These are phyloP conservation scores for Mycetomoellerius zeteki DNA, from an alignment of 1,140 invertebrate genomes.

Conservation along the genomic window DNA sequence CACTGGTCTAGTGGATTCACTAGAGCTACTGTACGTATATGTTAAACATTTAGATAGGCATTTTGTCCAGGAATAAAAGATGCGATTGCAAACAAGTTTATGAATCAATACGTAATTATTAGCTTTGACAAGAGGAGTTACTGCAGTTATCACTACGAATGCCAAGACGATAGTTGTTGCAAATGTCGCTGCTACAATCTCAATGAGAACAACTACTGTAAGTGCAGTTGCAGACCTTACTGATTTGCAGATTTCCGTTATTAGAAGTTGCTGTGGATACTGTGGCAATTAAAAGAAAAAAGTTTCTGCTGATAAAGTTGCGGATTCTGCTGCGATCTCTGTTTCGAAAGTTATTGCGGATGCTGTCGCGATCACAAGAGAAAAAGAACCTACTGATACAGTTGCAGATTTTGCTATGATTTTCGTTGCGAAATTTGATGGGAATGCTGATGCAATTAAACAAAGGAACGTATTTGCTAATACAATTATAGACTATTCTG, in stretches of 20 bases:
- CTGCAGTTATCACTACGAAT: neutral
- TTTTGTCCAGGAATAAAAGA: neutral
- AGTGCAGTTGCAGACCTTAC: neutral
- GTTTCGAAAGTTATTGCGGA: neutral
- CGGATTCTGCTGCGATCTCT: neutral
- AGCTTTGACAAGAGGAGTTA: neutral
- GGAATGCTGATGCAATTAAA: neutral
- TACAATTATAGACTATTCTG: no score
- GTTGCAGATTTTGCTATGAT: neutral
- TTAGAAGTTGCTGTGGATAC: neutral
- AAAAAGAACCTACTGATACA: no score
- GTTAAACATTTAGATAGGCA: neutral
- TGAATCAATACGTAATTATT: neutral
- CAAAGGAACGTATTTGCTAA: neutral
- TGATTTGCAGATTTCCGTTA: neutral
- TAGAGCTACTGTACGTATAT: neutral
- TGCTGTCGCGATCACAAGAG: neutral
- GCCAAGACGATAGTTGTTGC: neutral
- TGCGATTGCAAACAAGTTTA: slow-evolving; percentile 21
- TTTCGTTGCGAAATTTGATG: neutral
- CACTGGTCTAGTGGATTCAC: neutral
- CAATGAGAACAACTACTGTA: neutral
- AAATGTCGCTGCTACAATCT: neutral
- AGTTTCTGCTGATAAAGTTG: neutral
- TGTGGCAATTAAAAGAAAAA: neutral